phyloP scores from a whole-genome alignment of 2,797 vertebrate genomes.

The Prunella strophiata region DNA sequence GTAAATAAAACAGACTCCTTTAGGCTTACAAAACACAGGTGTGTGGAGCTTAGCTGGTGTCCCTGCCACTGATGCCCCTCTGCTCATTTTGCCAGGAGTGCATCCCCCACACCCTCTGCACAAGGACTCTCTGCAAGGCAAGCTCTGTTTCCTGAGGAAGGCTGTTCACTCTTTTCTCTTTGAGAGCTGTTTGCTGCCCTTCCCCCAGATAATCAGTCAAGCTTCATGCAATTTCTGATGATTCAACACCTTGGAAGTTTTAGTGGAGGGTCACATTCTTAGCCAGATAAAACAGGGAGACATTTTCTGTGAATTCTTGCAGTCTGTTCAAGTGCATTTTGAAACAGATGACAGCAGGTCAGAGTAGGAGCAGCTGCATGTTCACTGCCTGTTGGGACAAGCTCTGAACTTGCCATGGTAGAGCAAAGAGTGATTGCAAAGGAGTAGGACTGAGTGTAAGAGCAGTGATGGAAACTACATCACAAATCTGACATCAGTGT shows the following conservation, averaged over 20 bases:
- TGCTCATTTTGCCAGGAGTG: background rate
- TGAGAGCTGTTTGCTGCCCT: background rate
- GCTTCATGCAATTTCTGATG: background rate
- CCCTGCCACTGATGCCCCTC: background rate
- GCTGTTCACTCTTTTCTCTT: background rate
- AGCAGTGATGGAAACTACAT: background rate
- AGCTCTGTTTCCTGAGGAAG: background rate
- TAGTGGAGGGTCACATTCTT: background rate
- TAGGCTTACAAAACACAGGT: background rate
- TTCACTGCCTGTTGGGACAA: background rate
- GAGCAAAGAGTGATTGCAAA: background rate
- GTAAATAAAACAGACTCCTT: background rate
- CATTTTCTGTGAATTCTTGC: background rate
- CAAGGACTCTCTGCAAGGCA: background rate
- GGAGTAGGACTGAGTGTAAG: background rate
- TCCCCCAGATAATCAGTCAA: background rate
- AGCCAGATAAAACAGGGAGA: background rate
- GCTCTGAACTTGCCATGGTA: background rate
- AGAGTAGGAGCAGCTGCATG: background rate
- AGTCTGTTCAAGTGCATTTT: background rate
- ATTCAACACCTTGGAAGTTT: background rate
- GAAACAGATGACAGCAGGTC: background rate
- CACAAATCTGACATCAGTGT: background rate
- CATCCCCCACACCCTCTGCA: background rate
- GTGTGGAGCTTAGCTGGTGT: background rate